Percentiles rank a stretch among this genome's conserved stretches.
These are phyloP conservation scores for Atta colombica DNA, from an alignment of 1,140 invertebrate genomes.

Conservation along the genomic window DNA sequence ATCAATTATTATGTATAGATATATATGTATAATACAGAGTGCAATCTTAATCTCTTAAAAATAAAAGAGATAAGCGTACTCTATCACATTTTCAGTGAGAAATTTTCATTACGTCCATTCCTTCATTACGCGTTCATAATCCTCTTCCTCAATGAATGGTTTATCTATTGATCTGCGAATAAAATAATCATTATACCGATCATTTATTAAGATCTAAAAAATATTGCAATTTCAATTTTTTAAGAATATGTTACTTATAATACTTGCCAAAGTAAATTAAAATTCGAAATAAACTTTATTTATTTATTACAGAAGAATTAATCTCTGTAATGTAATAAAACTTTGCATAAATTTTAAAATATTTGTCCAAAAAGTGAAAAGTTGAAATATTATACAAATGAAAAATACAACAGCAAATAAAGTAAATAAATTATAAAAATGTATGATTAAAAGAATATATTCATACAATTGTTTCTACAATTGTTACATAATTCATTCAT, in stretches of 20 bases:
- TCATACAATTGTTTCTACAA: too few species aligned
- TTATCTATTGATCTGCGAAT: slow-evolving; percentile 91
- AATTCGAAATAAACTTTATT: too few species aligned
- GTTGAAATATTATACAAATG: too few species aligned
- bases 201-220: background rate
- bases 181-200: background rate
- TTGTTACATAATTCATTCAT: too few species aligned
- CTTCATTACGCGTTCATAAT: slow-evolving; percentile 93
- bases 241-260: background rate
- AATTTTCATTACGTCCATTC: slow-evolving; percentile 91
- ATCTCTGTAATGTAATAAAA: too few species aligned
- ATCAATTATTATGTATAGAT: background rate
- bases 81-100: slow-evolving; percentile 7
- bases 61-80: slow-evolving; percentile 6
- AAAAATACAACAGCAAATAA: too few species aligned
- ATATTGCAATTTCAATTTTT: background rate
- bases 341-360: too few species aligned
- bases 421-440: too few species aligned
- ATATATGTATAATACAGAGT: slow-evolving; percentile 13
- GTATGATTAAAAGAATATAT: too few species aligned
- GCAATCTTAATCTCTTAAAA: slow-evolving; percentile 47
- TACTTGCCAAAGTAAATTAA: too few species aligned
- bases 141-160: slow-evolving; percentile 93
- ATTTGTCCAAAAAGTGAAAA: too few species aligned
- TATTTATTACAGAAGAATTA: too few species aligned